Conservation (phyloP, 1,140 invertebrate genomes). For the Pseudomyrmex sp. region DNA sequence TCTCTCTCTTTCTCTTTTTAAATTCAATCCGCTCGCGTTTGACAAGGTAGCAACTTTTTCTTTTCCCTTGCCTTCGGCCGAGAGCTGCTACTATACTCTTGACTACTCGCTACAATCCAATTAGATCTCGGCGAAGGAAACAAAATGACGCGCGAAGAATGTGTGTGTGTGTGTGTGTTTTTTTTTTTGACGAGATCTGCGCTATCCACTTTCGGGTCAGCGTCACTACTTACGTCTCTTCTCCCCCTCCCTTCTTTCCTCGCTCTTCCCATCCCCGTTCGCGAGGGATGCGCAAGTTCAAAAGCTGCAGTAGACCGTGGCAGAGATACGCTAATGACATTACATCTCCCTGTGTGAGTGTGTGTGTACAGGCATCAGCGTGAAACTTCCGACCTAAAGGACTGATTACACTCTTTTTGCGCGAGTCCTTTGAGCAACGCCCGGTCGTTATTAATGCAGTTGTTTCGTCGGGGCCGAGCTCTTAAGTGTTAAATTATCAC, state of each 20-base stretch:
- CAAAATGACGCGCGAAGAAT: conserved; percentile 46
- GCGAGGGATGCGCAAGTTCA: conserved; percentile 75
- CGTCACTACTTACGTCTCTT: conserved; percentile 36
- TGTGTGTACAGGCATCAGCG: conserved; percentile 52
- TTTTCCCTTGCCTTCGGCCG: neutral
- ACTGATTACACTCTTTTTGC: conserved; percentile 61
- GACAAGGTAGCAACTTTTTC: neutral
- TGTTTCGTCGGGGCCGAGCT: conserved; percentile 43
- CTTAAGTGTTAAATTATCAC: conserved; percentile 58
- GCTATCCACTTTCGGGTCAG: conserved; percentile 56
- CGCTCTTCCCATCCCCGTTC: conserved; percentile 6
- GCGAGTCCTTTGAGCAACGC: conserved; percentile 53
- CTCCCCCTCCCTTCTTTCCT: neutral
- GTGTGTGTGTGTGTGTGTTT: no score
- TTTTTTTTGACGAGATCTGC: neutral
- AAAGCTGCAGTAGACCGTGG: conserved; percentile 82
- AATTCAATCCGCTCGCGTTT: neutral
- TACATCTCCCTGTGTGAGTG: conserved; percentile 59
- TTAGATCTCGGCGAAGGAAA: conserved; percentile 23
- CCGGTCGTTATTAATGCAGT: conserved; percentile 54
- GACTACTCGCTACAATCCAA: neutral
- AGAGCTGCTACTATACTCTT: neutral
- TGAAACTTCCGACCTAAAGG: conserved; percentile 62
- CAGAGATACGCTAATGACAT: conserved; percentile 82
- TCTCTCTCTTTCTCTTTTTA: no score